phyloP scores from a whole-genome alignment of 1,140 invertebrate genomes.

The Orussus abietinus region DNA sequence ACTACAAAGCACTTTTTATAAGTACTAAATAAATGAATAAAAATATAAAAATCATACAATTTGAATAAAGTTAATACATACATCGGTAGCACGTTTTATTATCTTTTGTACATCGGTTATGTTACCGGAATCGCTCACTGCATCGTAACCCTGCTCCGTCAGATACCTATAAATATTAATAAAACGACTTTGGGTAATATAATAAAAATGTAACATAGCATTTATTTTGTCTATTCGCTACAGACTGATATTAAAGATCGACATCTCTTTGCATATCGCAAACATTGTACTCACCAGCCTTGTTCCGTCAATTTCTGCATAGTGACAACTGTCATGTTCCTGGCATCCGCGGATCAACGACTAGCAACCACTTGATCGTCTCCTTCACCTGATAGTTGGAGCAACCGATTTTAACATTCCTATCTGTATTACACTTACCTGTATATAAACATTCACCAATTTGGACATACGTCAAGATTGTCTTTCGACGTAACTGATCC shows the following conservation, averaged over 20 bases:
- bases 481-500: no score
- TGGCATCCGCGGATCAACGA: neutral
- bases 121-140: constrained; percentile 63
- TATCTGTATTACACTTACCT: neutral
- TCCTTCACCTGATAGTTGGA: neutral
- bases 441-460: constrained; percentile 33
- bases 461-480: no score
- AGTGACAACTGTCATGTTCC: constrained; percentile 6
- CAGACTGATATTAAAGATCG: constrained; percentile 31
- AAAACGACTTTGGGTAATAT: neutral
- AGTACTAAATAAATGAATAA: constrained; percentile 11
- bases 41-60: constrained; percentile 10
- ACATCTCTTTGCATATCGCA: constrained; percentile 18
- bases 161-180: constrained; percentile 57
- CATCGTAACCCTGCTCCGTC: constrained; percentile 63
- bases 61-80: constrained; percentile 40
- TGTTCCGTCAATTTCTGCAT: constrained; percentile 55
- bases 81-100: constrained; percentile 67
- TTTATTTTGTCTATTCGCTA: constrained; percentile 21
- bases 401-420: constrained; percentile 8
- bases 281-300: constrained; percentile 55
- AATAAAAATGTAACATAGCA: neutral
- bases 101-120: constrained; percentile 61
- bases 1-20: no score
- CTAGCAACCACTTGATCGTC: neutral